A percentile compares a stretch with the other conserved stretches of the same genome.
These are phyloP conservation scores for Colius striatus DNA, from an alignment of 2,113 vertebrate genomes.

Conservation along the genomic window DNA sequence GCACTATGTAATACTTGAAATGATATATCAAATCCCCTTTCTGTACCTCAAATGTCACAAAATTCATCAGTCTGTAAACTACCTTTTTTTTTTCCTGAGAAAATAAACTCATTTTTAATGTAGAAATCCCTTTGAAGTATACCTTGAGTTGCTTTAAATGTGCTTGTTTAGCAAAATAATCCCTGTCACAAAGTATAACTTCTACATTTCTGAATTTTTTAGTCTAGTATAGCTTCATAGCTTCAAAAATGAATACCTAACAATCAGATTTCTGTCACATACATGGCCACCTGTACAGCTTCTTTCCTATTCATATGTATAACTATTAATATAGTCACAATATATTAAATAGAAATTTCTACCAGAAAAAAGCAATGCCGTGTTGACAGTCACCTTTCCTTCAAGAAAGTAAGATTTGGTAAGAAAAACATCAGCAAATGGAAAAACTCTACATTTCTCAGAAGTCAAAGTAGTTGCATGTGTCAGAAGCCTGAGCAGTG, in stretches of 20 bases:
- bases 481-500: background rate
- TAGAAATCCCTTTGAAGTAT: background rate
- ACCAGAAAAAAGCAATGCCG: background rate
- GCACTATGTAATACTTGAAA: background rate
- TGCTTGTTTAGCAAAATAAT: background rate
- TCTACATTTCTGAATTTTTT: background rate
- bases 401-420: background rate
- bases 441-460: background rate
- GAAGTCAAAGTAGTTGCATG: background rate
- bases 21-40: background rate
- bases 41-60: background rate
- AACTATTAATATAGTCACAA: background rate
- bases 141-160: background rate
- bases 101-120: background rate
- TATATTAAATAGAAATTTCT: background rate
- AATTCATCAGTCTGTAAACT: background rate
- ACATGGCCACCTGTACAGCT: background rate
- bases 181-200: background rate
- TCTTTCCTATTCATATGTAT: background rate
- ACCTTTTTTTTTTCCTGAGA: background rate
- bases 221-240: background rate
- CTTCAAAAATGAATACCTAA: background rate
- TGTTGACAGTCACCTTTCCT: background rate
- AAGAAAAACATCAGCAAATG: background rate
- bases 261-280: background rate